Base-by-base conservation (phyloP, 1,140 invertebrate genomes). In the Drosophila aff. region DNA sequence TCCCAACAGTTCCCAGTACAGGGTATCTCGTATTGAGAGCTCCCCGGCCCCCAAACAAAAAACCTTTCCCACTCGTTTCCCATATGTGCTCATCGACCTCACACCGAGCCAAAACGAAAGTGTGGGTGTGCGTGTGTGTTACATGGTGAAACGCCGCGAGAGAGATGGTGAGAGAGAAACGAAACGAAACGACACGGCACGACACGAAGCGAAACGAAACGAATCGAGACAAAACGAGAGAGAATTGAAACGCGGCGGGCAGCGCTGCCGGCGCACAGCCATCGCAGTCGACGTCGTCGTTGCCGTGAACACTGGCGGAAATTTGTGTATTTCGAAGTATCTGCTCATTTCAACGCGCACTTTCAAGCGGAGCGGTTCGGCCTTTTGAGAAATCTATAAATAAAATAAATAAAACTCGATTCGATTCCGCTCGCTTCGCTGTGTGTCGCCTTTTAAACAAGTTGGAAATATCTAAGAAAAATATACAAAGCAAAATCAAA, bases 61-160 rank as follows among this genome's bases (percentile, higher is more conserved):
- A 13, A 44, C 40, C 16, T 63, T 44, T 63, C 58, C 36, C 62
- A 21, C 33, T 68, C 47, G 63, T 21, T 67, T 28, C 65, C 65
- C 80, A 87, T 82, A 64, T 77, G 53, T 64, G 72, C 78, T 77
- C 81, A 66, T 63, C 83, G 83, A 87, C 84, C 84, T 87, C 84
- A 81, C 84, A 87, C 76, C 76, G 69, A 82, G 80, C 61, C 21
- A 43, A 38, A 58, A 60, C 44, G 59, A 72, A 69, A 71, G 82
- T 85, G 82, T 85, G 78, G 74, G 83, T 86, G 83, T 81, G 82
- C 80, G 74, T 65, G 82, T 86, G 82, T 69, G 46, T 59, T 79
- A 79, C 79, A 78, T 66, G 61, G 64, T 40, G 26, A 46, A 28
- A 47, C 41, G 18, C 36, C 55, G 38, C 36, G 40, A 55, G 64